Evolutionary conservation across 2,113 vertebrate species (phyloP).

Genomic region (Nanorana parkeri): DNA sequence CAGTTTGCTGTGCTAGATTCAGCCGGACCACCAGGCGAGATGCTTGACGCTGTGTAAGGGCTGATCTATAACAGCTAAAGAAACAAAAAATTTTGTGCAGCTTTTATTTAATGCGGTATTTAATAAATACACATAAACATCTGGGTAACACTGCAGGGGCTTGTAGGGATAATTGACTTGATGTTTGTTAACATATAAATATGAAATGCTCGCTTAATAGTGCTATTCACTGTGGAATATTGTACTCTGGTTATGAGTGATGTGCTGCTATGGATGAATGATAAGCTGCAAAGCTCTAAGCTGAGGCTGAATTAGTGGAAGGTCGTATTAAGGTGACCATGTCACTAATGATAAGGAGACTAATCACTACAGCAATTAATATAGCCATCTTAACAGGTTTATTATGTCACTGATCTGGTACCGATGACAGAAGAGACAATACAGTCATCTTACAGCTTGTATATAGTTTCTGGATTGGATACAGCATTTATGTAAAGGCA

Average conservation of each 20-base stretch:
- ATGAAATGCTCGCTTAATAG: background rate
- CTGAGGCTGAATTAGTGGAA: too few species aligned
- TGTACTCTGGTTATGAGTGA: background rate
- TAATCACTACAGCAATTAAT: too few species aligned
- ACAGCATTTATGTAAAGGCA: too few species aligned
- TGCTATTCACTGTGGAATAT: background rate
- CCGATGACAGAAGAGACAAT: too few species aligned
- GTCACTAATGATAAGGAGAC: too few species aligned
- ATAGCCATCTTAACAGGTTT: too few species aligned
- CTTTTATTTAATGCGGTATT: slow-evolving; percentile 1
- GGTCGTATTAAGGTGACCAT: too few species aligned
- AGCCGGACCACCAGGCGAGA: background rate
- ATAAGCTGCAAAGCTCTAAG: too few species aligned
- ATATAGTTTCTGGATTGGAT: too few species aligned
- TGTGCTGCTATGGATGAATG: background rate
- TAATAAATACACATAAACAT: background rate
- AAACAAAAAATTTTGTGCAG: background rate
- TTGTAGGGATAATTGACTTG: background rate
- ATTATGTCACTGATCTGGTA: too few species aligned
- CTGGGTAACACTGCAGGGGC: slow-evolving; percentile 9
- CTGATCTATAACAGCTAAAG: slow-evolving; percentile 4
- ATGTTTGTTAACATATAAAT: slow-evolving; percentile 1
- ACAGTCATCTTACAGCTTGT: too few species aligned
- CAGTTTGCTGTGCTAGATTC: background rate
- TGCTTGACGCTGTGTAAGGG: background rate